Evolutionary conservation across 2,888 invertebrate species (phyloP).

Genomic region (Lucinisca nassula): DNA sequence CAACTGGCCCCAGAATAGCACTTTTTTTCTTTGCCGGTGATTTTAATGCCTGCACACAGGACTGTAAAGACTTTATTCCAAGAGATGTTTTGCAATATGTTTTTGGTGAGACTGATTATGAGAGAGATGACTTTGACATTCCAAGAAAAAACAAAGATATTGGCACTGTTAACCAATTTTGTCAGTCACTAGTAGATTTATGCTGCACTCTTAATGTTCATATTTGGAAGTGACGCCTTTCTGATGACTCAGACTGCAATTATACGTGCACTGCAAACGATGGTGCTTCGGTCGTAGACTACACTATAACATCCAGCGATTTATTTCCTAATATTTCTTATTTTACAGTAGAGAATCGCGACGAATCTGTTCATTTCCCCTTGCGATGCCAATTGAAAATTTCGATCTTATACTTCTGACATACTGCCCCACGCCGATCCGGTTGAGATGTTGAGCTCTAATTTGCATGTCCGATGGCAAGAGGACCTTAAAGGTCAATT

Average conservation of each 20-base stretch:
- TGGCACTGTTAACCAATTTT: constrained; percentile 14
- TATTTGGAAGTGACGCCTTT: constrained; percentile 22
- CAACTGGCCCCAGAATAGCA: no score
- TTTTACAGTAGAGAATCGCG: constrained; percentile 11
- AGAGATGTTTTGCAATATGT: constrained; percentile 29
- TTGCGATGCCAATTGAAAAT: neutral
- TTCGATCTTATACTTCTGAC: neutral
- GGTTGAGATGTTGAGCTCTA: neutral
- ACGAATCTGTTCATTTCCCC: constrained; percentile 36
- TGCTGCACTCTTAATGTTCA: constrained; percentile 30
- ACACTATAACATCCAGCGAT: constrained; percentile 19
- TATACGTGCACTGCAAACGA: constrained; percentile 13
- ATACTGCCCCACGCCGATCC: neutral
- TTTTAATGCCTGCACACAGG: constrained; percentile 38
- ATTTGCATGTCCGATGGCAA: neutral
- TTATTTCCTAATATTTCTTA: constrained; percentile 15
- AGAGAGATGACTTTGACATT: constrained; percentile 23
- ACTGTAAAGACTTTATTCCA: constrained; percentile 35
- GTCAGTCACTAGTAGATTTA: constrained; percentile 31
- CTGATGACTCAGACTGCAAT: constrained; percentile 13
- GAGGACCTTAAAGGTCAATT: neutral
- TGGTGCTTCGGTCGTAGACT: constrained; percentile 32
- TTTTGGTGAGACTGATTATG: constrained; percentile 30
- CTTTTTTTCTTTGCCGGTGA: constrained; percentile 35
- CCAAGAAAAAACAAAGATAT: constrained; percentile 36